Evolutionary conservation across 1,140 invertebrate genomes (phyloP).

Genomic region (Manduca sexta): DNA sequence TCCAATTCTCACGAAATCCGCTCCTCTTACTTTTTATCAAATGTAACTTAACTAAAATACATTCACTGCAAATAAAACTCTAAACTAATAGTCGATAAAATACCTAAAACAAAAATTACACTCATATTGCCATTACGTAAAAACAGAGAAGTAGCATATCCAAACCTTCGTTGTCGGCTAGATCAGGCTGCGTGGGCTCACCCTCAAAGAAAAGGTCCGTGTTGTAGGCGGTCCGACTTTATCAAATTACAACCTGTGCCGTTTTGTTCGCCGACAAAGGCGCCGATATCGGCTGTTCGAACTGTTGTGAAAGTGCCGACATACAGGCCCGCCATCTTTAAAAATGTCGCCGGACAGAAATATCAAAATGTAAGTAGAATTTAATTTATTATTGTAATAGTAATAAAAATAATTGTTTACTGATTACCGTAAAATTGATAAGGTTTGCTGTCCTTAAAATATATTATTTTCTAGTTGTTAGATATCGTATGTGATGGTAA

Average conservation of each 20-base stretch:
- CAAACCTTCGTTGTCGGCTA: conserved; percentile 16
- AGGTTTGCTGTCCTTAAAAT: background rate
- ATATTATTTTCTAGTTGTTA: background rate
- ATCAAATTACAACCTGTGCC: conserved; percentile 69
- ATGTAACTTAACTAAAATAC: too few relatives aligned
- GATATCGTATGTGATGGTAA: too few relatives aligned
- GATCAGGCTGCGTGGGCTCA: conserved; percentile 48
- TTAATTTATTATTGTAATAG: too few relatives aligned
- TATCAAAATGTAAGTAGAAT: too few relatives aligned
- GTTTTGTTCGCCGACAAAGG: conserved; percentile 62
- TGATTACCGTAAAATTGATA: background rate
- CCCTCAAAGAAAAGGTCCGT: conserved; percentile 51
- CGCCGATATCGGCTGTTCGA: conserved; percentile 33
- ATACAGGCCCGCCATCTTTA: conserved; percentile 2
- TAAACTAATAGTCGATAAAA: background rate
- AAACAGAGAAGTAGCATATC: too few relatives aligned
- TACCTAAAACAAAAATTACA: conserved; percentile 2
- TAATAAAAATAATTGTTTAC: background rate
- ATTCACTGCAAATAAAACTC: too few relatives aligned
- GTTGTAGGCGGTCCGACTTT: conserved; percentile 61
- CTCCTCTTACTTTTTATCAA: too few relatives aligned
- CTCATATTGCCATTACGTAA: too few relatives aligned
- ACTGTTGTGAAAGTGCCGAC: conserved; percentile 23
- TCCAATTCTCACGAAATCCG: too few relatives aligned
- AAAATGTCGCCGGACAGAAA: too few relatives aligned